Evolutionary conservation across 1,140 invertebrate genomes (phyloP), one percentile per base, ranked within the genome.

Genomic region (Diploscapter pachys): DNA sequence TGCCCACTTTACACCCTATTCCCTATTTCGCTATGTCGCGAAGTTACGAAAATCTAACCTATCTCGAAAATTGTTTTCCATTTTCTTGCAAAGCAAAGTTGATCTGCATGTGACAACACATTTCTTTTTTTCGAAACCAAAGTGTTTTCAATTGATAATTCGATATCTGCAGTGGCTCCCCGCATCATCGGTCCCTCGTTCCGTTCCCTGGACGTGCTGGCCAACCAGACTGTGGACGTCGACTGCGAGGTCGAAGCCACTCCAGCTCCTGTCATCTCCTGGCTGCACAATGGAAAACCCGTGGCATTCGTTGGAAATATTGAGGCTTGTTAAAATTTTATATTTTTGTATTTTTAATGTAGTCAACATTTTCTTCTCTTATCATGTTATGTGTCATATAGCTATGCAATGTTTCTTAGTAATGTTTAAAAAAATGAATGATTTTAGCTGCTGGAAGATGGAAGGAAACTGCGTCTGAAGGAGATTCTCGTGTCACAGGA

Each of bases 181-280:
- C 71, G 53, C 4, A 87, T 83, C 54, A 8, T 13, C 9, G 80
- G 57, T 64, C 69, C 59, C 5, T 51, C 71, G 6, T 79, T 74
- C 71, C 71, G 76, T 5, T 68, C 71, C 3, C 70, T 81, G 8
- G 82, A 83, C n/a, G 69, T 70, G 11, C 63, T 85, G 52, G 11
- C 68, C 3, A 78, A 81, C 68, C 74, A 84, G n/a, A 81, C 86
- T 8, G 75, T 87, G 0, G 78, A 81, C 4, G 71, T 89, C 4
- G 83, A 84, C 51, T 89, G 89, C 76, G 83, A 83, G 8, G 86
- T 86, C 6, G 80, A 79, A 53, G 88, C 88, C 11, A 86, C 86
- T 65, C 89, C 89, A 5, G 65, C 68, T 4, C 87, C 88, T 52
- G 73, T 81, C 5, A 86, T 89, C 49, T 79, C 76, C 5, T 89